A percentile compares a stretch with the other conserved stretches of the same genome.
These are phyloP conservation scores for Thalpophila matura DNA, from an alignment of 2,888 invertebrate species.

Conservation along the genomic window DNA sequence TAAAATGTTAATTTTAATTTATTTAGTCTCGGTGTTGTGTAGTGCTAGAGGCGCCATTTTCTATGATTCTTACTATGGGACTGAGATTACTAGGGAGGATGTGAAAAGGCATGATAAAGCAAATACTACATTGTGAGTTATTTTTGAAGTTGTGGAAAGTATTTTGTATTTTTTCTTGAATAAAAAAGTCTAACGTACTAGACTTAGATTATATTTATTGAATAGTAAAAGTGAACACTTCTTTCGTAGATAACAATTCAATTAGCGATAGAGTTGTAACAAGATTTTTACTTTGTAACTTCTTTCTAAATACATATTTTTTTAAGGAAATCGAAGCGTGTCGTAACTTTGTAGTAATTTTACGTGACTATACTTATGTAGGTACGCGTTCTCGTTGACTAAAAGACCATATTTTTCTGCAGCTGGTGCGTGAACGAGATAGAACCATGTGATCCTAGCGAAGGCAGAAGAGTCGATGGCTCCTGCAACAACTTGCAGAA, in stretches of 20 bases:
- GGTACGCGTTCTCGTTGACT: no score
- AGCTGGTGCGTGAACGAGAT: constrained; percentile 80
- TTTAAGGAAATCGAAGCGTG: no score
- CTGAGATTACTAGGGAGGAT: constrained; percentile 68
- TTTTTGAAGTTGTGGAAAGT: background rate
- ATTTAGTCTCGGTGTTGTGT: constrained; percentile 55
- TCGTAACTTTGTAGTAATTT: no score
- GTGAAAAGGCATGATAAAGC: constrained; percentile 68
- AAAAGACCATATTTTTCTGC: background rate
- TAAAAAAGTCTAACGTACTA: no score
- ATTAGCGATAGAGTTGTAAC: no score
- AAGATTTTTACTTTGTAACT: no score
- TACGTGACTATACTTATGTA: no score
- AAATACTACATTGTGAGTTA: constrained; percentile 78
- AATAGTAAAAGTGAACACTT: no score
- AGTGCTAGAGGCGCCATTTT: constrained; percentile 56
- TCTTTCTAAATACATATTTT: no score
- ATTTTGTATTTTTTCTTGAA: no score
- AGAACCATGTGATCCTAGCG: constrained; percentile 73
- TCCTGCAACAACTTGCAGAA: constrained; percentile 79
- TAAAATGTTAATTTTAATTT: constrained; percentile 60
- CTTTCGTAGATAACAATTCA: no score
- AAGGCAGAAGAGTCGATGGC: constrained; percentile 78
- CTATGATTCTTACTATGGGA: constrained; percentile 74
- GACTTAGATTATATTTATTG: no score